Evolutionary conservation across 2,797 vertebrate species (phyloP).

Genomic region (Ataeniobius toweri): DNA sequence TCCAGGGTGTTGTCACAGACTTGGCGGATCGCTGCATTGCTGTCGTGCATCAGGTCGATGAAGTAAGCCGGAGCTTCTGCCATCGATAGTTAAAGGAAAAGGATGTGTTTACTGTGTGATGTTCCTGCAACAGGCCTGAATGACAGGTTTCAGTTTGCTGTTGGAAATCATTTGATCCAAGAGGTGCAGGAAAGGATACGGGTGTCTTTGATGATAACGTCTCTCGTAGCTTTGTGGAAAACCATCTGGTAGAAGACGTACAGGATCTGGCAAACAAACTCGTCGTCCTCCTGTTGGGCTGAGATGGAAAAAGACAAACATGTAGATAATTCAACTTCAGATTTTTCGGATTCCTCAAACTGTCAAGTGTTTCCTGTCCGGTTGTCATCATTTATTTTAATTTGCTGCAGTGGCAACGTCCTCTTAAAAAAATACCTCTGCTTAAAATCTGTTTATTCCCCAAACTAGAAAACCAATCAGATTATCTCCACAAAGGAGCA

Average conservation of each 20-base stretch:
- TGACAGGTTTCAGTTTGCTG: neutral
- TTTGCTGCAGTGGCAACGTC: too few relatives aligned
- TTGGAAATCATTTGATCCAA: neutral
- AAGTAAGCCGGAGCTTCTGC: conserved; percentile 91
- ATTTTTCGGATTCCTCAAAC: neutral
- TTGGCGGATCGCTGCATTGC: conserved; percentile 90
- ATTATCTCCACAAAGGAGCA: neutral
- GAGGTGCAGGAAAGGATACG: conserved; percentile 84
- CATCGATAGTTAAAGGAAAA: conserved; percentile 46
- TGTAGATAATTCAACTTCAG: neutral
- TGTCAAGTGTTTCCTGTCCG: too few relatives aligned
- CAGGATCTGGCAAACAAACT: conserved; percentile 96
- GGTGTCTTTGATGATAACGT: conserved; percentile 92
- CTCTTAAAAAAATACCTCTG: too few relatives aligned
- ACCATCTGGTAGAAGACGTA: conserved; percentile 98
- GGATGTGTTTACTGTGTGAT: too few relatives aligned
- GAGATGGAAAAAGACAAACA: conserved; percentile 34
- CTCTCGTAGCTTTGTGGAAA: conserved; percentile 93
- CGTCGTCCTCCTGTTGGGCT: conserved; percentile 93
- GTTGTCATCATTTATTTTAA: too few relatives aligned
- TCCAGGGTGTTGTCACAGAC: conserved; percentile 93
- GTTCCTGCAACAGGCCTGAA: too few relatives aligned
- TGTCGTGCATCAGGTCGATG: conserved; percentile 93
- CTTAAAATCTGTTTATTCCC: too few relatives aligned
- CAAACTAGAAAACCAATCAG: neutral